A percentile compares a stretch with the other conserved stretches of the same genome.
phyloP scores from a whole-genome alignment of 2,113 vertebrate genomes.

The Rhinichthys klamathensis region DNA sequence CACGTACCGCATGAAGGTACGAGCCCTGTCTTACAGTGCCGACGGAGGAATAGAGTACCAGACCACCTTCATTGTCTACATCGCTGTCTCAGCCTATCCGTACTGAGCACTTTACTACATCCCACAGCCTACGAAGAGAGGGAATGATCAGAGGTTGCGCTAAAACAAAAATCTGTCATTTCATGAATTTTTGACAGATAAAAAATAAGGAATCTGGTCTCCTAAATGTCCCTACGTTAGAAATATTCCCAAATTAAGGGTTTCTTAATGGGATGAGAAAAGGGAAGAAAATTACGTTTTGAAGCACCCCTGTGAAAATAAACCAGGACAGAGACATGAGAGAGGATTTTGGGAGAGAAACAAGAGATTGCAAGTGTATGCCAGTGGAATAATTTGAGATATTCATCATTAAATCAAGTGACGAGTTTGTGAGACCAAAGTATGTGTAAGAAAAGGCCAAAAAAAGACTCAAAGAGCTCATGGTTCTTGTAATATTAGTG shows the following conservation, averaged over 20 bases:
- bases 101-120: constrained; percentile 80
- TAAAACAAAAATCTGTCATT: background rate
- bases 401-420: background rate
- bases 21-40: constrained; percentile 84
- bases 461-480: background rate
- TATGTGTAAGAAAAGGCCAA: background rate
- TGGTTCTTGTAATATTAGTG: background rate
- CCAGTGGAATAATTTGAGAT: background rate
- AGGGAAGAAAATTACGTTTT: background rate
- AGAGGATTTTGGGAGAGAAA: background rate
- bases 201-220: background rate
- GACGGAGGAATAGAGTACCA: constrained; percentile 89
- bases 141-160: constrained; percentile 21
- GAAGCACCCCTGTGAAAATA: background rate
- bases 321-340: background rate
- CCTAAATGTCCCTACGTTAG: background rate
- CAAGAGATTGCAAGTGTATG: background rate
- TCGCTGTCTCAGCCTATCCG: constrained; percentile 94
- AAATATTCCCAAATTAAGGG: background rate
- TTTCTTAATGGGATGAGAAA: background rate
- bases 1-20: constrained; percentile 92
- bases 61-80: constrained; percentile 97
- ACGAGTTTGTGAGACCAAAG: background rate
- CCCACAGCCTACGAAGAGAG: background rate
- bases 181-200: background rate